Conservation (phyloP, 2,113 vertebrate genomes). For the Todiramphus saurophagus region DNA sequence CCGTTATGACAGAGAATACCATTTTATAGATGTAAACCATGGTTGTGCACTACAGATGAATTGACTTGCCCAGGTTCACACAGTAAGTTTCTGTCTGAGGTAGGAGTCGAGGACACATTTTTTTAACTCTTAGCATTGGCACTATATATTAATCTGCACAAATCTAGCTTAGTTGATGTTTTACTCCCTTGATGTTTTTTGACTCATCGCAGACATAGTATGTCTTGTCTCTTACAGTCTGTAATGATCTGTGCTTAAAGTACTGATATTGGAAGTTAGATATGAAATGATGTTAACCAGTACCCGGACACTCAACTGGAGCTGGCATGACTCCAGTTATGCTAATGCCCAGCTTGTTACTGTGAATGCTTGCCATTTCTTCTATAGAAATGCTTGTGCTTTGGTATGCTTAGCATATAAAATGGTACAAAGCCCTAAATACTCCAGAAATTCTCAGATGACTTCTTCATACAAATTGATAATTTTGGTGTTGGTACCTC, state of each 20-base stretch:
- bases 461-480: background rate
- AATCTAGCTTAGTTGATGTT: background rate
- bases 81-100: background rate
- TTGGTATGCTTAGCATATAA: background rate
- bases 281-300: background rate
- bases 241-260: background rate
- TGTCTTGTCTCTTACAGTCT: background rate
- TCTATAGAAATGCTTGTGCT: background rate
- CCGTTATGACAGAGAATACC: background rate
- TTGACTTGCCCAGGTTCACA: background rate
- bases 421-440: background rate
- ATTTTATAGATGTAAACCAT: background rate
- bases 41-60: background rate
- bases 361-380: background rate
- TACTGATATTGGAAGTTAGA: background rate
- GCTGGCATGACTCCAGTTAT: background rate
- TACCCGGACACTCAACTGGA: background rate
- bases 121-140: background rate
- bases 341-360: background rate
- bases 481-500: background rate
- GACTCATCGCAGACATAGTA: background rate
- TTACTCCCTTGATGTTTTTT: background rate
- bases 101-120: background rate
- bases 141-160: background rate
- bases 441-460: background rate